phyloP scores from a whole-genome alignment of 1,140 invertebrate genomes.

The Heliconius eleuchia region DNA sequence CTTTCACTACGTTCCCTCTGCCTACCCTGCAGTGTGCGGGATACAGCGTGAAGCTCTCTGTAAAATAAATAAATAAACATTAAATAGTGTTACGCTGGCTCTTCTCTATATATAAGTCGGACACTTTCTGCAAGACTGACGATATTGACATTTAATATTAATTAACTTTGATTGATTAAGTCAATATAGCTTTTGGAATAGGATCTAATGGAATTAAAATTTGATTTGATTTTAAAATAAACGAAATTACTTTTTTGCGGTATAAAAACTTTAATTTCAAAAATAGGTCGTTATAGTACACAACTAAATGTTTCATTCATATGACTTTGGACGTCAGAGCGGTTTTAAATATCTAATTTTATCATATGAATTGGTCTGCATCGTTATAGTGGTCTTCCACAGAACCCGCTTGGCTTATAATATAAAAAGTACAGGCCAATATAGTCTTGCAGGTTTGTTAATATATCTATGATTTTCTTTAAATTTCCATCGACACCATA shows the following conservation, averaged over 20 bases:
- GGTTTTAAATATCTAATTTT: constrained; percentile 9
- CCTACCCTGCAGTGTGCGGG: too few species aligned
- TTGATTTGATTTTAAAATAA: background rate
- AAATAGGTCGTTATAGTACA: background rate
- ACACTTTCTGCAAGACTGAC: background rate
- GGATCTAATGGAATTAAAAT: background rate
- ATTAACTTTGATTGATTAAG: background rate
- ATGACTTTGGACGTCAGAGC: background rate
- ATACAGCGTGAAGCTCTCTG: background rate
- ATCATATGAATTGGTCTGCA: constrained; percentile 8
- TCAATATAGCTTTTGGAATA: background rate
- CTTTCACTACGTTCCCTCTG: too few species aligned
- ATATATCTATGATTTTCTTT: too few species aligned
- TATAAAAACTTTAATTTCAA: background rate
- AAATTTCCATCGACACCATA: too few species aligned
- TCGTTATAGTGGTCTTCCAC: background rate
- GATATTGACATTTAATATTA: background rate
- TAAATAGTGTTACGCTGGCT: background rate
- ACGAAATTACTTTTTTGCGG: background rate
- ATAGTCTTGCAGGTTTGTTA: too few species aligned
- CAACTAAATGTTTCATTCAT: background rate
- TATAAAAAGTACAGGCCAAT: too few species aligned
- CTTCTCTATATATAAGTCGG: background rate
- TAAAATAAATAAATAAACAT: background rate
- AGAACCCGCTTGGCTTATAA: background rate